Conservation (phyloP, 1,140 invertebrate species). For the Brachionus rotundiformis region DNA sequence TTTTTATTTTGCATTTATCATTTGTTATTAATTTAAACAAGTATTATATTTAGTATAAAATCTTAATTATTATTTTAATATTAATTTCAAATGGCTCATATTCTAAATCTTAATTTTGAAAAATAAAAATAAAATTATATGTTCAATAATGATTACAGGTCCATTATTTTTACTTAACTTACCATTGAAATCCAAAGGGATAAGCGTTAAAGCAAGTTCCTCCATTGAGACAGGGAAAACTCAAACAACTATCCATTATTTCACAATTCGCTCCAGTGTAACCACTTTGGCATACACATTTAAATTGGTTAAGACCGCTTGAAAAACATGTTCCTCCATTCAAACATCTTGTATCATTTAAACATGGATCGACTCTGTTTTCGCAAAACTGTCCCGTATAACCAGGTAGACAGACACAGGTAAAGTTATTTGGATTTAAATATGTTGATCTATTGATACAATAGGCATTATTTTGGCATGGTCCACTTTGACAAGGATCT, state of each 20-base stretch:
- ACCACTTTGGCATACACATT: slow-evolving; percentile 43
- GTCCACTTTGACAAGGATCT: slow-evolving; percentile 70
- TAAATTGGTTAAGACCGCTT: neutral
- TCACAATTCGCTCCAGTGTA: slow-evolving; percentile 37
- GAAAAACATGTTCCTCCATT: slow-evolving; percentile 50
- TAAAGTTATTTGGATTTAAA: neutral
- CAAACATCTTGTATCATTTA: slow-evolving; percentile 12
- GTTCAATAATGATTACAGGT: neutral
- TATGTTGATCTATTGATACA: slow-evolving; percentile 57
- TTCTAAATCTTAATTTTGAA: too few relatives aligned
- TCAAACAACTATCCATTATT: slow-evolving; percentile 33
- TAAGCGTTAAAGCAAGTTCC: slow-evolving; percentile 23
- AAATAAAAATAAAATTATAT: too few relatives aligned
- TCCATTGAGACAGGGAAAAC: slow-evolving; percentile 45
- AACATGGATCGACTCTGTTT: slow-evolving; percentile 75
- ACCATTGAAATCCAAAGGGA: slow-evolving; percentile 22
- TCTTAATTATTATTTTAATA: too few relatives aligned
- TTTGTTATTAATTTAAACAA: too few relatives aligned
- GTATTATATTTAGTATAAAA: too few relatives aligned
- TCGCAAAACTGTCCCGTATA: slow-evolving; percentile 86
- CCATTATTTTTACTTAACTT: neutral
- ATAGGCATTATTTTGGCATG: slow-evolving; percentile 72
- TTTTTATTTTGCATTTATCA: too few relatives aligned
- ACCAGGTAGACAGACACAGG: slow-evolving; percentile 14
- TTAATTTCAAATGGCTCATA: too few relatives aligned